A percentile compares a stretch with the other conserved stretches of the same genome.
These are phyloP conservation scores for Paralichthys olivaceus DNA, from an alignment of 2,113 vertebrate species.

Conservation along the genomic window DNA sequence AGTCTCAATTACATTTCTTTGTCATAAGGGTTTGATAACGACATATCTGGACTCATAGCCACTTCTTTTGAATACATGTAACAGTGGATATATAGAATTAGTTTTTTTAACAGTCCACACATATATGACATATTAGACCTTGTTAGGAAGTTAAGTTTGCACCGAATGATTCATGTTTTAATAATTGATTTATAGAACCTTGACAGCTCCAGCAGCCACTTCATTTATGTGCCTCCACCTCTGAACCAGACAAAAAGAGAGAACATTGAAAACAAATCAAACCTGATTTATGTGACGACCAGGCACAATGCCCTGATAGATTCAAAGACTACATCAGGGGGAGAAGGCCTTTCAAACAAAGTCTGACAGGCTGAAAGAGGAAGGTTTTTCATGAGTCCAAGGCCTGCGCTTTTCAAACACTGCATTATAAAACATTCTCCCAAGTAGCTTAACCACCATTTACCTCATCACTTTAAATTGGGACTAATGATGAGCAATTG, in stretches of 20 bases:
- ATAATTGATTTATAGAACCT: not conserved
- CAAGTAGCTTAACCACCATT: slow-evolving; percentile 28
- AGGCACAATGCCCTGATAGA: slow-evolving; percentile 14
- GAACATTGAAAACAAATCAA: slow-evolving; percentile 18
- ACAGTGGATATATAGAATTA: too few species aligned
- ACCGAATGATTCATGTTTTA: not conserved
- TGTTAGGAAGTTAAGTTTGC: not conserved
- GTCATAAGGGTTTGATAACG: too few species aligned
- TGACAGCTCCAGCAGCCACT: not conserved
- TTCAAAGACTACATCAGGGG: slow-evolving; percentile 19
- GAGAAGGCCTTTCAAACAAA: slow-evolving; percentile 36
- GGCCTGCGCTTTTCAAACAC: slow-evolving; percentile 27
- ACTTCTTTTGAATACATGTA: too few species aligned
- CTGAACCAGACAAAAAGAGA: slow-evolving; percentile 13
- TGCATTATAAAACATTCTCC: slow-evolving; percentile 29
- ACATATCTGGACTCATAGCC: too few species aligned
- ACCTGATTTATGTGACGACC: slow-evolving; percentile 29
- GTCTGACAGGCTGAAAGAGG: slow-evolving; percentile 40
- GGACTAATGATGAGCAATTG: slow-evolving; percentile 33
- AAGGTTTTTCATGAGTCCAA: slow-evolving; percentile 37
- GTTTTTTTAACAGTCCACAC: too few species aligned
- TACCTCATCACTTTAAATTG: slow-evolving; percentile 40
- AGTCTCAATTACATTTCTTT: too few species aligned
- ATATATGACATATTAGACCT: too few species aligned
- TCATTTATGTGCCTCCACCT: slow-evolving; percentile 36